phyloP scores from a whole-genome alignment of 1,140 invertebrate species.

The Aphaenogaster rudis region DNA sequence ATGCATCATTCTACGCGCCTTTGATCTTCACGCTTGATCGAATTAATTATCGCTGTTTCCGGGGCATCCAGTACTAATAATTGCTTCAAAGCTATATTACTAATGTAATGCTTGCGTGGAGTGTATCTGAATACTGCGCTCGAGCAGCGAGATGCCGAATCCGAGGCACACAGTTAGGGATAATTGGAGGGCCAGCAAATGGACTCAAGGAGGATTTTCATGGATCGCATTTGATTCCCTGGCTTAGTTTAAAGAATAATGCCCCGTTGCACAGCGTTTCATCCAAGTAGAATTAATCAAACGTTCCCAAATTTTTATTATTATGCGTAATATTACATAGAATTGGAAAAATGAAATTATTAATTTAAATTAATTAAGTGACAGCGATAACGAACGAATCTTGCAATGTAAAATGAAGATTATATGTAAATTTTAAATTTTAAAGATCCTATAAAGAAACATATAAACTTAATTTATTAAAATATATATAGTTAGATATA shows the following conservation, averaged over 20 bases:
- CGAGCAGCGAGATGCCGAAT: background rate
- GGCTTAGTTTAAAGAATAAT: background rate
- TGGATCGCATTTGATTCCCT: background rate
- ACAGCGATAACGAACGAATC: background rate
- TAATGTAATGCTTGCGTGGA: constrained; percentile 26
- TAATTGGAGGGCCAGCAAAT: constrained; percentile 20
- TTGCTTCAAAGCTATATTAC: constrained; percentile 37
- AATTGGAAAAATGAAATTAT: background rate
- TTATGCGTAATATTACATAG: background rate
- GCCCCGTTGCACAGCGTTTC: background rate
- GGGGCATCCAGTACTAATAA: constrained; percentile 17
- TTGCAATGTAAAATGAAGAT: background rate
- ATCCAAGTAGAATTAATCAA: background rate
- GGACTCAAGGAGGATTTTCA: constrained; percentile 19
- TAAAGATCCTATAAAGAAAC: background rate
- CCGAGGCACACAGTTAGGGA: background rate
- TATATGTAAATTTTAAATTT: background rate
- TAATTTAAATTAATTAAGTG: background rate
- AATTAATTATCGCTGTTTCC: constrained; percentile 61
- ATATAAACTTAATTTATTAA: constrained; percentile 2
- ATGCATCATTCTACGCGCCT: constrained; percentile 44
- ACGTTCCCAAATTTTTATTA: background rate
- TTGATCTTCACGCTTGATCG: constrained; percentile 61
- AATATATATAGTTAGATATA: background rate
- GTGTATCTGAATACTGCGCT: constrained; percentile 30